phyloP scores from a whole-genome alignment of 1,140 invertebrate species.

The Parasteatoda tepidariorum region DNA sequence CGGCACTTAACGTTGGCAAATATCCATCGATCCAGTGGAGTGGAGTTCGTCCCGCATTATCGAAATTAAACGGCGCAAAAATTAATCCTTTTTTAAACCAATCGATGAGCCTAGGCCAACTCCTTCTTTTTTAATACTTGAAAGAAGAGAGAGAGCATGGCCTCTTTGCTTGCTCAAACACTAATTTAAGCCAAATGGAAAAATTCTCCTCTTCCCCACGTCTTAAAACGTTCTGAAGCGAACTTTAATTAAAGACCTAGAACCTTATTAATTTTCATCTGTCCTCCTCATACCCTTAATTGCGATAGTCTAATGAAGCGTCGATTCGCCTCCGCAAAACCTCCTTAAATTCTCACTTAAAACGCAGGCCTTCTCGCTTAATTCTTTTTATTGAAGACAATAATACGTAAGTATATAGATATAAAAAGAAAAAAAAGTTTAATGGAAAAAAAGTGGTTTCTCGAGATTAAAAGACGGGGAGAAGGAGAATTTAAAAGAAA shows the following conservation, averaged over 20 bases:
- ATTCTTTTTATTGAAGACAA: not conserved
- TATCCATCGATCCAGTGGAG: constrained; percentile 12
- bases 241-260: constrained; percentile 57
- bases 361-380: not conserved
- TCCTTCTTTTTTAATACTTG: not conserved
- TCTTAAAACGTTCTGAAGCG: constrained; percentile 10
- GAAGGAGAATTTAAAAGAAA: not conserved
- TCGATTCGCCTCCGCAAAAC: constrained; percentile 23
- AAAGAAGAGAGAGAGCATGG: constrained; percentile 3
- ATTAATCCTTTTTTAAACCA: constrained; percentile 55
- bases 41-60: constrained; percentile 34
- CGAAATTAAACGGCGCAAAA: constrained; percentile 58
- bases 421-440: not conserved
- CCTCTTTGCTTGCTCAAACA: constrained; percentile 24
- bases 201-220: constrained; percentile 28
- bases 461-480: not conserved
- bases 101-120: constrained; percentile 2
- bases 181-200: constrained; percentile 58
- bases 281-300: constrained; percentile 51
- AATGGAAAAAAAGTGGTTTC: not conserved
- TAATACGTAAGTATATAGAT: not conserved
- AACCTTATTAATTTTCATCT: constrained; percentile 60
- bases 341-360: constrained; percentile 53
- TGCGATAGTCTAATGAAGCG: constrained; percentile 56
- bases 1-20: not conserved